A percentile compares a stretch with the other conserved stretches of the same genome.
Evolutionary conservation across 1,140 invertebrate genomes (phyloP).

Genomic region (Physella acuta): DNA sequence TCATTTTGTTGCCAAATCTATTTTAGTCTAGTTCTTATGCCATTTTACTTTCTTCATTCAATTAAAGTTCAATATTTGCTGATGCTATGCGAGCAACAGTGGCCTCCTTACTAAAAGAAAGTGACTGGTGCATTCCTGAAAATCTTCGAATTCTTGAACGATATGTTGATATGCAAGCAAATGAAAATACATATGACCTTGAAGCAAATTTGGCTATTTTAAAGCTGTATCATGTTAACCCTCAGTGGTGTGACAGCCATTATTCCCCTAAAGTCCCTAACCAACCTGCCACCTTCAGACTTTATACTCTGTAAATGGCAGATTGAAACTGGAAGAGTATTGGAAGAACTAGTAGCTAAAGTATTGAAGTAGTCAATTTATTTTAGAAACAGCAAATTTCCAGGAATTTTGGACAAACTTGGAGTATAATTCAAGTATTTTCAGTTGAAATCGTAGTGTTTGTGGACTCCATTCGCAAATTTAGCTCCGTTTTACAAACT

Average conservation of each 20-base stretch:
- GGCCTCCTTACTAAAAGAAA: constrained; percentile 19
- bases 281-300: constrained; percentile 94
- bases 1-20: no score
- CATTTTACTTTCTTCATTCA: no score
- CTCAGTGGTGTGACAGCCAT: no score
- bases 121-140: constrained; percentile 81
- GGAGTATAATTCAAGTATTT: no score
- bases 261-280: constrained; percentile 90
- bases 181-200: constrained; percentile 91
- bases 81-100: no score
- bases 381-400: constrained; percentile 92
- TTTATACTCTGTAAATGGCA: constrained; percentile 96
- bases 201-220: constrained; percentile 91
- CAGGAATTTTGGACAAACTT: constrained; percentile 84
- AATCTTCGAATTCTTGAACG: constrained; percentile 85
- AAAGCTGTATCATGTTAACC: constrained; percentile 60
- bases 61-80: no score
- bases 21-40: no score
- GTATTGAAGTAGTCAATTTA: constrained; percentile 87
- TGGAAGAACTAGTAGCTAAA: constrained; percentile 79
- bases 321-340: constrained; percentile 79
- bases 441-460: no score
- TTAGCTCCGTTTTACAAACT: no score
- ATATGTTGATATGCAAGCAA: constrained; percentile 89
- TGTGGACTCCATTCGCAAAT: no score